Percentiles rank a stretch among this genome's conserved stretches.
phyloP scores from a whole-genome alignment of 2,888 invertebrate genomes.

The Lasioglossum oenotherae region DNA sequence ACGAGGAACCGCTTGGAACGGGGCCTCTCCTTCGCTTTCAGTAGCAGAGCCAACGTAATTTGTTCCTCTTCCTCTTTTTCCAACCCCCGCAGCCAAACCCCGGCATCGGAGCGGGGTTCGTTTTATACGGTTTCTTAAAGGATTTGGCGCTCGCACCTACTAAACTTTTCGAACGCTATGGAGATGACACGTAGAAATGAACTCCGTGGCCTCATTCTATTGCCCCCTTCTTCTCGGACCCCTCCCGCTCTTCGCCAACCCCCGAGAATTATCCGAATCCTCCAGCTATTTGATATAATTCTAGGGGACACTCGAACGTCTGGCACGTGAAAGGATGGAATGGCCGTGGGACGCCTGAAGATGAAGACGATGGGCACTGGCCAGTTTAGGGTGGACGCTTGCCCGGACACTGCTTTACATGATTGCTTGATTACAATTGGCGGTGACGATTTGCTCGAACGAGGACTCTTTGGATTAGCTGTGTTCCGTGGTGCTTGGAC shows the following conservation, averaged over 20 bases:
- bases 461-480: constrained; percentile 8
- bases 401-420: background rate
- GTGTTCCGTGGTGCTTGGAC: background rate
- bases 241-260: background rate
- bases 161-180: constrained; percentile 54
- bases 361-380: background rate
- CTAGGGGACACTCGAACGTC: constrained; percentile 28
- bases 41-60: constrained; percentile 49
- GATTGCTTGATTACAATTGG: background rate
- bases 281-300: constrained; percentile 23
- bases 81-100: background rate
- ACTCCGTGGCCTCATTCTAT: background rate
- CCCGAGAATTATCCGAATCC: constrained; percentile 33
- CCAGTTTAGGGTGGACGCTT: background rate
- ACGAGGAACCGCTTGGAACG: constrained; percentile 26
- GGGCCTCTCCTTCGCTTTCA: constrained; percentile 45
- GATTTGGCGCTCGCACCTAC: constrained; percentile 56
- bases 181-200: constrained; percentile 55
- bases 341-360: background rate
- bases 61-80: constrained; percentile 20
- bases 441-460: background rate
- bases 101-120: constrained; percentile 15
- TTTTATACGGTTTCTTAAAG: constrained; percentile 57
- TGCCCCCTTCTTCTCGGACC: background rate
- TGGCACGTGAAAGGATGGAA: background rate